Conservation (phyloP, 2,888 invertebrate genomes). For the Tuberolachnus salignus region DNA sequence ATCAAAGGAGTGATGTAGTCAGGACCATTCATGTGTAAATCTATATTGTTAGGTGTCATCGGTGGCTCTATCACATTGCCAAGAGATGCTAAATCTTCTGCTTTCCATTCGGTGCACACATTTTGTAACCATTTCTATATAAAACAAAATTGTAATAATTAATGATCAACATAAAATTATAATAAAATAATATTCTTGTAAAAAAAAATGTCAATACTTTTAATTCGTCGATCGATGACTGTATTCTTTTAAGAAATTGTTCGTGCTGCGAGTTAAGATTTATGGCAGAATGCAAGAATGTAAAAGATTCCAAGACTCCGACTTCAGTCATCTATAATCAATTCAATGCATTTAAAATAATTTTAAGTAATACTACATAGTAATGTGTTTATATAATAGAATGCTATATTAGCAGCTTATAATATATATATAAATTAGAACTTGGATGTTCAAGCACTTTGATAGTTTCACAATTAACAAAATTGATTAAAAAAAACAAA, state of each 20-base stretch:
- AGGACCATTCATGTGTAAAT: conserved; percentile 39
- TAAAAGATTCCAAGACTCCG: conserved; percentile 57
- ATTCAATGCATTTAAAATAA: not conserved
- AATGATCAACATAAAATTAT: not conserved
- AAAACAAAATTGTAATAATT: not conserved
- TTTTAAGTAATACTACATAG: too few species aligned
- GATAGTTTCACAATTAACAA: too few species aligned
- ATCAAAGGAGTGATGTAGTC: conserved; percentile 47
- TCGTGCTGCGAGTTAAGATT: conserved; percentile 54
- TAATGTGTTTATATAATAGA: too few species aligned
- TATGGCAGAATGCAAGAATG: conserved; percentile 56
- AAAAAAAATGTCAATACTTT: conserved; percentile 45
- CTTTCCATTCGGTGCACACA: conserved; percentile 52
- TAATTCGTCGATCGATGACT: conserved; percentile 56
- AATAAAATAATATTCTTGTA: not conserved
- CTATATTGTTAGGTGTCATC: conserved; percentile 48
- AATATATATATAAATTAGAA: too few species aligned
- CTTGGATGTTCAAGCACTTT: too few species aligned
- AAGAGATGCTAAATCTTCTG: conserved; percentile 50
- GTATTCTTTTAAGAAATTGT: conserved; percentile 57
- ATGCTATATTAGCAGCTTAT: too few species aligned
- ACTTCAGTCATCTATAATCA: conserved; percentile 51
- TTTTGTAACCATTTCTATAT: conserved; percentile 48
- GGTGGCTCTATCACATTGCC: conserved; percentile 52
- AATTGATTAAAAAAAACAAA: too few species aligned